phyloP scores from a whole-genome alignment of 2,797 vertebrate genomes.

The Falco columbarius region DNA sequence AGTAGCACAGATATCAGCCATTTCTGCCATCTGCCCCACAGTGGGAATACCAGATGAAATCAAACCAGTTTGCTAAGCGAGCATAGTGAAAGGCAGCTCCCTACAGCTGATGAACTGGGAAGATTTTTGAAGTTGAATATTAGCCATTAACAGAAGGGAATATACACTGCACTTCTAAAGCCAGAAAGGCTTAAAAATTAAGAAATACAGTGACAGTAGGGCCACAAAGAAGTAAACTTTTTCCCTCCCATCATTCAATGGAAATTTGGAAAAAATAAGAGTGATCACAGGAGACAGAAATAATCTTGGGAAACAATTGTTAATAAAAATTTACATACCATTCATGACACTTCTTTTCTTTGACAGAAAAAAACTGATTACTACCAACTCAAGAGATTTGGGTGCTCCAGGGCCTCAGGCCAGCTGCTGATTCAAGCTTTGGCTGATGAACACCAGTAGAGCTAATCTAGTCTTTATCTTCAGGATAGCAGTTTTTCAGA shows the following conservation, averaged over 20 bases:
- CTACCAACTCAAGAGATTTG: neutral
- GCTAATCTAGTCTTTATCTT: neutral
- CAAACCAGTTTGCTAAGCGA: neutral
- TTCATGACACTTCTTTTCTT: neutral
- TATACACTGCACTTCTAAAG: neutral
- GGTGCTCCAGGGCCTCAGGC: neutral
- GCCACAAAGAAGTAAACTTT: neutral
- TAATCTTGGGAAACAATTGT: neutral
- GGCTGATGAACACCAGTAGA: neutral
- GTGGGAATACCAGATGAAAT: slow-evolving; percentile 33
- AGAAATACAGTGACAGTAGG: neutral
- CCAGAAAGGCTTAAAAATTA: neutral
- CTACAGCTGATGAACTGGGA: neutral
- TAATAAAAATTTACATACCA: neutral
- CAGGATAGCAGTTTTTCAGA: neutral
- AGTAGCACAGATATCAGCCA: neutral
- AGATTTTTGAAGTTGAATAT: neutral
- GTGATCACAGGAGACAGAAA: neutral
- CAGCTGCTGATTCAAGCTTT: neutral
- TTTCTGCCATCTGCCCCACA: slow-evolving; percentile 48
- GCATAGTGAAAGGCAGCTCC: neutral
- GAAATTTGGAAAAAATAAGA: neutral
- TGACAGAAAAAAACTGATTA: neutral
- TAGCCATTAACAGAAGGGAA: neutral
- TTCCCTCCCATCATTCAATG: neutral